Conservation (phyloP, 2,797 vertebrate species). For the Morus bassanus region DNA sequence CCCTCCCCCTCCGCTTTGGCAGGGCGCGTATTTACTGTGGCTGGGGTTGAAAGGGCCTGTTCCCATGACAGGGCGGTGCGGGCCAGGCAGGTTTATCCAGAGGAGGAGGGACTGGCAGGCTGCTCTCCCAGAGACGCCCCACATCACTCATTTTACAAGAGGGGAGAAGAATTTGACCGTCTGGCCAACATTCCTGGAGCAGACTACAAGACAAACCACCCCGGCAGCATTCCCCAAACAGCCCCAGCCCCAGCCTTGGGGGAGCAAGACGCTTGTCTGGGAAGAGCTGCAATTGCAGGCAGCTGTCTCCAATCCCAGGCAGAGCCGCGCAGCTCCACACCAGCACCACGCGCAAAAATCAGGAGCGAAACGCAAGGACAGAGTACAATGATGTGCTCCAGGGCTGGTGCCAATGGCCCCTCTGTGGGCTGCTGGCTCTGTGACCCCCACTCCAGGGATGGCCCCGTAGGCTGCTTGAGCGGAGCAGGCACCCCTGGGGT, state of each 20-base stretch:
- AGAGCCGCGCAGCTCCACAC: not conserved
- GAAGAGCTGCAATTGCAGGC: slow-evolving; percentile 61
- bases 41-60: slow-evolving; percentile 50
- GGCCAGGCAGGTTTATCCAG: slow-evolving; percentile 71
- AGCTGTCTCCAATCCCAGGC: slow-evolving; percentile 46
- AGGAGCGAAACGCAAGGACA: rapidly evolving
- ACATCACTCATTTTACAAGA: slow-evolving; percentile 70
- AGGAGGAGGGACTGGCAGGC: slow-evolving; percentile 62
- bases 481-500: not conserved
- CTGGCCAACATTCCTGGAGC: slow-evolving; percentile 73
- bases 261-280: slow-evolving; percentile 61
- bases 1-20: slow-evolving; percentile 32
- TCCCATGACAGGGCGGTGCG: slow-evolving; percentile 64
- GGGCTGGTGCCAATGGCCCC: rapidly evolving
- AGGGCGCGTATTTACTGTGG: slow-evolving; percentile 27
- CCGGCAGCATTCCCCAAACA: slow-evolving; percentile 68
- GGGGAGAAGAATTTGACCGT: slow-evolving; percentile 73
- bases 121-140: slow-evolving; percentile 62
- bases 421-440: not conserved
- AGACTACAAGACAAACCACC: slow-evolving; percentile 71
- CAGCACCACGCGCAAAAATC: not conserved
- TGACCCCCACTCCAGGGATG: rapidly evolving
- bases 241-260: slow-evolving; percentile 67
- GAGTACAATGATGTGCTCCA: rapidly evolving
- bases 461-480: not conserved